Evolutionary conservation across 2,797 vertebrate species (phyloP).

Genomic region (Malacoraja senta): DNA sequence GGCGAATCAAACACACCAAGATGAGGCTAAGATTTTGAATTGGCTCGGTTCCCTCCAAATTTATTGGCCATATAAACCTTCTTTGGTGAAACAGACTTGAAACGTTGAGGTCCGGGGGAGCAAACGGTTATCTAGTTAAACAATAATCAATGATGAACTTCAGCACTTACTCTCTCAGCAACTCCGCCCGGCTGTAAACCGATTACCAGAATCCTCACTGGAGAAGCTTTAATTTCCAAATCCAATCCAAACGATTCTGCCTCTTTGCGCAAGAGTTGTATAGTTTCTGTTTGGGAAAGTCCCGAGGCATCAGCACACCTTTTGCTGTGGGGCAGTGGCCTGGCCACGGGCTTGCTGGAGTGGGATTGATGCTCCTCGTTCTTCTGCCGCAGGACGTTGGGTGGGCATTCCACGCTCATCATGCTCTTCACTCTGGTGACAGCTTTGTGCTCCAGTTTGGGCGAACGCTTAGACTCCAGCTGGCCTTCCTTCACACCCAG

Average conservation of each 20-base stretch:
- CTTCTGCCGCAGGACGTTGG: constrained; percentile 53
- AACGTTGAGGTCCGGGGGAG: neutral
- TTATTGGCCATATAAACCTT: neutral
- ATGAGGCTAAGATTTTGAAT: neutral
- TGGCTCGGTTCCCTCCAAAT: neutral
- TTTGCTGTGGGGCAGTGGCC: constrained; percentile 53
- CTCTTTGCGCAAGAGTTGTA: constrained; percentile 59
- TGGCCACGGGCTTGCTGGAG: constrained; percentile 46
- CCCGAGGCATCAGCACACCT: constrained; percentile 48
- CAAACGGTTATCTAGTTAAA: neutral
- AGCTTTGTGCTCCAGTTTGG: constrained; percentile 77
- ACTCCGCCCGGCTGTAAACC: constrained; percentile 64
- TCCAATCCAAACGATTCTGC: constrained; percentile 67
- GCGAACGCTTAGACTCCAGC: constrained; percentile 67
- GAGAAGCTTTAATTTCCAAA: constrained; percentile 66
- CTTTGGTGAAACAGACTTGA: neutral
- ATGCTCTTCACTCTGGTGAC: constrained; percentile 66
- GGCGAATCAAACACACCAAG: neutral
- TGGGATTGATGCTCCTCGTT: constrained; percentile 49
- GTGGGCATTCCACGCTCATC: constrained; percentile 62
- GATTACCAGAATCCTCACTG: constrained; percentile 64
- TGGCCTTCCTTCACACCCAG: constrained; percentile 58
- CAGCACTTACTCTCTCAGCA: constrained; percentile 64
- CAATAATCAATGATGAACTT: constrained; percentile 11
- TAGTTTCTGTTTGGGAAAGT: constrained; percentile 53